Conservation (phyloP, 2,113 vertebrate genomes). For the Thymallus thymallus region DNA sequence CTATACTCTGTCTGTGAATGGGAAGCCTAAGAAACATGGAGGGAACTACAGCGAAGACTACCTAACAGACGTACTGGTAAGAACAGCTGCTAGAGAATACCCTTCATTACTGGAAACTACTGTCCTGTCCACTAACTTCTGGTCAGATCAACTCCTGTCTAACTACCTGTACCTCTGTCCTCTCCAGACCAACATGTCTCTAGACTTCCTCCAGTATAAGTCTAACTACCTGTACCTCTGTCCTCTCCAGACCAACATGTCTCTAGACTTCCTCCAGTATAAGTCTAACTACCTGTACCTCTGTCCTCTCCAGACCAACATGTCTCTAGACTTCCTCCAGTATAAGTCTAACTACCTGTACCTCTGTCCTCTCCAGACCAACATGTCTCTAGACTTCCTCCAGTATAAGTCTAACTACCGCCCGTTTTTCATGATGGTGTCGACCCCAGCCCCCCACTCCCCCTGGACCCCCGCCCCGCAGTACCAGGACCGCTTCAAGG, state of each 20-base stretch:
- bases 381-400: background rate
- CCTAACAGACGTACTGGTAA: conserved; percentile 94
- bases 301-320: background rate
- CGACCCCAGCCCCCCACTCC: conserved; percentile 92
- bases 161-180: background rate
- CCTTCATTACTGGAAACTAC: conserved; percentile 79
- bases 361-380: background rate
- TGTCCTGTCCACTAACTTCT: background rate
- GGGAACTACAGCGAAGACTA: conserved; percentile 92
- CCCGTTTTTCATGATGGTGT: conserved; percentile 99
- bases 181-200: background rate
- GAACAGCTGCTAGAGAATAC: conserved; percentile 24
- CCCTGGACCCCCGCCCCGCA: conserved; percentile 95
- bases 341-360: background rate
- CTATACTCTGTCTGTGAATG: conserved; percentile 95
- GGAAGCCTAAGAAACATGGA: conserved; percentile 84
- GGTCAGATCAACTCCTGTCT: conserved; percentile 42
- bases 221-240: background rate
- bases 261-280: background rate
- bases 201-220: background rate
- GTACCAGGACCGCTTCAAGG: conserved; percentile 82
- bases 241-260: background rate
- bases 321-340: background rate
- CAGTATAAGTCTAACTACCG: conserved; percentile 76
- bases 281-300: too few relatives aligned